Evolutionary conservation across 2,888 invertebrate species (phyloP).

Genomic region (Microplitis manilae): DNA sequence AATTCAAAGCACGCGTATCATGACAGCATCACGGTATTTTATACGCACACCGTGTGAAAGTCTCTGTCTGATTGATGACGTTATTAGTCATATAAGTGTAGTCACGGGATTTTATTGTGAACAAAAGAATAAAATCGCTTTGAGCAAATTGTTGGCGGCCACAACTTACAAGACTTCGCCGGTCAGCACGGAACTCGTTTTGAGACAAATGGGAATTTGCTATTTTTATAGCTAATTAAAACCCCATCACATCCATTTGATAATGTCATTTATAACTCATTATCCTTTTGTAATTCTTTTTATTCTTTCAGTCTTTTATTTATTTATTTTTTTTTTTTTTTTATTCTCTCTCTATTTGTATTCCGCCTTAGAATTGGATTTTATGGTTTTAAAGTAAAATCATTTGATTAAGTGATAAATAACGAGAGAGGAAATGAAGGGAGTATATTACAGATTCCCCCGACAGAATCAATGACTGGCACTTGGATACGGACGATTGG

Average conservation of each 20-base stretch:
- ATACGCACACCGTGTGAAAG: constrained; percentile 55
- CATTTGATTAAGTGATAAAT: neutral
- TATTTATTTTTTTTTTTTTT: no score
- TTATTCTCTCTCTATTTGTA: no score
- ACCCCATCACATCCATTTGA: constrained; percentile 5
- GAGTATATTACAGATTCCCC: neutral
- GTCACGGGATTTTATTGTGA: constrained; percentile 12
- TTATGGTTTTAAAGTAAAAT: no score
- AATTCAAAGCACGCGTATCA: constrained; percentile 68
- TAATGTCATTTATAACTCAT: neutral
- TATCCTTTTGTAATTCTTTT: no score
- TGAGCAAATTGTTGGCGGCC: neutral
- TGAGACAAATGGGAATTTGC: neutral
- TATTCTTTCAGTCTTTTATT: no score
- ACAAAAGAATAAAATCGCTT: neutral
- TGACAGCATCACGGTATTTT: constrained; percentile 63
- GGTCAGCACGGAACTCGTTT: neutral
- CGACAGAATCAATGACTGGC: constrained; percentile 39
- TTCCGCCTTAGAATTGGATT: no score
- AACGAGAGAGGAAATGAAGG: neutral
- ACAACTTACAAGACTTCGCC: no score
- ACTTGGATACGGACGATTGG: constrained; percentile 48
- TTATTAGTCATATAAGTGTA: constrained; percentile 63
- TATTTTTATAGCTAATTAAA: neutral
- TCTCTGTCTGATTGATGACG: constrained; percentile 67